Percentiles rank a stretch among this genome's conserved stretches.
These are phyloP conservation scores for Falco columbarius DNA, from an alignment of 2,797 vertebrate species.

Conservation along the genomic window DNA sequence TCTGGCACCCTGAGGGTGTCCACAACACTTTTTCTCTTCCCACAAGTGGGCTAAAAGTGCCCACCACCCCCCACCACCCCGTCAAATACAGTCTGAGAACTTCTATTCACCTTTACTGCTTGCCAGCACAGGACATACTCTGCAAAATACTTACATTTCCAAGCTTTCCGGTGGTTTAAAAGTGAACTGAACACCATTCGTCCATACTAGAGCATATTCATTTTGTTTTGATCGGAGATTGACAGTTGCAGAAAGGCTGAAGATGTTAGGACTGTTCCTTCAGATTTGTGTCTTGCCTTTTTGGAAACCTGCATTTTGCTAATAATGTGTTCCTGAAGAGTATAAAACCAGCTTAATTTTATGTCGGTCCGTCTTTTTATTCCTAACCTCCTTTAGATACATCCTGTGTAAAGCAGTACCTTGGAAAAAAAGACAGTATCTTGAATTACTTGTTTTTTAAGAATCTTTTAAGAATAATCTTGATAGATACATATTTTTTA, in stretches of 20 bases:
- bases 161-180: no score
- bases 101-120: background rate
- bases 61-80: background rate
- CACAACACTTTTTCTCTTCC: background rate
- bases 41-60: background rate
- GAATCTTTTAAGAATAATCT: background rate
- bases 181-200: background rate
- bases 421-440: background rate
- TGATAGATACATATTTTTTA: background rate
- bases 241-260: background rate
- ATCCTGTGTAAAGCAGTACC: background rate
- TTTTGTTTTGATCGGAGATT: background rate
- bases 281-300: background rate
- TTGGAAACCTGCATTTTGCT: background rate
- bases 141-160: background rate
- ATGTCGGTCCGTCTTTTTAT: background rate
- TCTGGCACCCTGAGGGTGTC: background rate
- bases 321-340: background rate
- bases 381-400: background rate
- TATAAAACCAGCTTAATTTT: background rate
- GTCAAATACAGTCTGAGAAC: background rate
- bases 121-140: background rate
- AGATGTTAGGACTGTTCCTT: background rate
- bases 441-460: background rate
- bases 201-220: background rate